phyloP scores from a whole-genome alignment of 2,797 vertebrate species.

The Eulemur mongoz region DNA sequence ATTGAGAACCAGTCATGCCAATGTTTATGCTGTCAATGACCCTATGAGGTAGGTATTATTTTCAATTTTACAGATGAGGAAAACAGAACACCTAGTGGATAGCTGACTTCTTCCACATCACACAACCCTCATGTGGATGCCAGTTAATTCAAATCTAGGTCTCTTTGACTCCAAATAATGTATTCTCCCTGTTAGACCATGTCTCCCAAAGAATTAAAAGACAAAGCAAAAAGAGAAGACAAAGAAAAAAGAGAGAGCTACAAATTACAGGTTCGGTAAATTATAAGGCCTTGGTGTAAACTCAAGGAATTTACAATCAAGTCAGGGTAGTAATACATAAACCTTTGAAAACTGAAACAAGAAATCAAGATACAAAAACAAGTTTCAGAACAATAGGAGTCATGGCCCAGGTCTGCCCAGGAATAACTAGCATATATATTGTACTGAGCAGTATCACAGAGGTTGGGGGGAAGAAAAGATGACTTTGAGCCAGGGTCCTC shows the following conservation, averaged over 20 bases:
- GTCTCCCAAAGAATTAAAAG: background rate
- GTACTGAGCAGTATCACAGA: background rate
- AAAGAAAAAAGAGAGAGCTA: background rate
- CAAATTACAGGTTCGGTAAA: background rate
- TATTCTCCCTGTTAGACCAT: background rate
- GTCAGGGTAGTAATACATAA: slow-evolving; percentile 9
- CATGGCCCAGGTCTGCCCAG: background rate
- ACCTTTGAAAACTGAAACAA: slow-evolving; percentile 50
- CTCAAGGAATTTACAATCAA: slow-evolving; percentile 41
- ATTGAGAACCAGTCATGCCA: background rate
- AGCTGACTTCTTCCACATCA: background rate
- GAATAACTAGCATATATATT: background rate
- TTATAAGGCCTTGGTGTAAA: background rate
- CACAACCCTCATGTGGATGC: background rate
- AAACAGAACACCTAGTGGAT: background rate
- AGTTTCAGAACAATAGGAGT: slow-evolving; percentile 19
- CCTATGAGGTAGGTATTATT: background rate
- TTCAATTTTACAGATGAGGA: background rate
- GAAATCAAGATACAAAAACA: slow-evolving; percentile 50
- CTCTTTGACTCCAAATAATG: background rate
- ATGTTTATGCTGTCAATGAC: background rate
- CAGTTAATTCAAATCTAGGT: background rate
- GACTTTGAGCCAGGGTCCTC: background rate
- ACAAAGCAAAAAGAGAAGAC: background rate
- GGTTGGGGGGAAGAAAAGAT: background rate